Percentiles rank a stretch among this genome's conserved stretches.
phyloP scores from a whole-genome alignment of 37 sponge, comb jelly and placozoan species.

The Aphrocallistes beatrix region DNA sequence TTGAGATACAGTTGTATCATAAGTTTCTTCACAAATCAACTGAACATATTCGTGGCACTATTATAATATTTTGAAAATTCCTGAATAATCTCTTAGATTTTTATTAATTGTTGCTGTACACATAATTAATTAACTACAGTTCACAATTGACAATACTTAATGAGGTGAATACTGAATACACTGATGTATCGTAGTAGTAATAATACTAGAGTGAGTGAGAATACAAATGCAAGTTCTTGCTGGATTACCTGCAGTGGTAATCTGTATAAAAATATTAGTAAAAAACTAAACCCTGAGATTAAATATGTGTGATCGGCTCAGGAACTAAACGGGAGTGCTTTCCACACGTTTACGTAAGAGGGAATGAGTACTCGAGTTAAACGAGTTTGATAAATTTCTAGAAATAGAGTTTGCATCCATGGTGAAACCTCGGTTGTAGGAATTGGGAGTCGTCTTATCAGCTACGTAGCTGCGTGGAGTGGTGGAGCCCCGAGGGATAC shows the following conservation, averaged over 20 bases:
- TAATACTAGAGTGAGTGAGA: neutral
- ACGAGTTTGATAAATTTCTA: neutral
- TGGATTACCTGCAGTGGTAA: neutral
- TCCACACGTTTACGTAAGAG: neutral
- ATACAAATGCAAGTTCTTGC: neutral
- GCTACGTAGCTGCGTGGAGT: neutral
- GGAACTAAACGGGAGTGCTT: neutral
- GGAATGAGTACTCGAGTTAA: neutral
- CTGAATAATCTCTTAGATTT: too few species aligned
- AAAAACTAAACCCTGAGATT: neutral
- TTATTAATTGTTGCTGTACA: too few species aligned
- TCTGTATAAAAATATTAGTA: conserved; percentile 18
- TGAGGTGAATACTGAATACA: neutral
- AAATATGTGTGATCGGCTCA: neutral
- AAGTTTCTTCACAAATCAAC: too few species aligned
- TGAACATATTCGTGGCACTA: too few species aligned
- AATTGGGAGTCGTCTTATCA: neutral
- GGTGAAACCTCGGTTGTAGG: neutral
- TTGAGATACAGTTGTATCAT: too few species aligned
- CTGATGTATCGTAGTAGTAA: too few species aligned
- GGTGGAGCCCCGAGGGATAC: neutral
- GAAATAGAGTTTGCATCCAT: neutral
- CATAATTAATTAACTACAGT: too few species aligned
- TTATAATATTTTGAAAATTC: too few species aligned
- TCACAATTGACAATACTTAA: neutral